These are phyloP conservation scores for Meles meles DNA, from an alignment of 2,113 vertebrate genomes.

Conservation along the genomic window DNA sequence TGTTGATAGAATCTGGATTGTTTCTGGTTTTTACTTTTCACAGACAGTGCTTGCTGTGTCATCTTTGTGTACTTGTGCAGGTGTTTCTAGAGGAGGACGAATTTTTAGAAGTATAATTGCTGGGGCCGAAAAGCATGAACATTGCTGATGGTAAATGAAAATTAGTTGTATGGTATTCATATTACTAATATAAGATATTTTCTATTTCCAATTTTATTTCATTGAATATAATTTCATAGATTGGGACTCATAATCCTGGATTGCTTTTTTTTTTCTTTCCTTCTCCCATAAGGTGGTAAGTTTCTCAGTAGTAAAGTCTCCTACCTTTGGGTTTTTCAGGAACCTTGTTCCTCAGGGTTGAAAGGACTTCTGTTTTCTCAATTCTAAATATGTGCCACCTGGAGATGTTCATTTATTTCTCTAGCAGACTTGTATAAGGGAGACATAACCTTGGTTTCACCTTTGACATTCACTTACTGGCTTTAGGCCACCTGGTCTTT, in stretches of 20 bases:
- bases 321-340: neutral
- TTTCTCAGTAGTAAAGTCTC: neutral
- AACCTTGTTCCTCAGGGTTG: neutral
- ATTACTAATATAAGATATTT: constrained; percentile 25
- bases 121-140: neutral
- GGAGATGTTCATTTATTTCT: neutral
- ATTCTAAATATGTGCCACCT: constrained; percentile 1
- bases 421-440: neutral
- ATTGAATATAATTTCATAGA: constrained; percentile 9
- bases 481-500: neutral
- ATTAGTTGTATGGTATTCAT: neutral
- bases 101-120: neutral
- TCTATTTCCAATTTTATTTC: constrained; percentile 19
- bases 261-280: neutral
- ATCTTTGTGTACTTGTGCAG: neutral
- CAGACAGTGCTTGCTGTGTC: neutral
- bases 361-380: constrained; percentile 11
- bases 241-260: neutral
- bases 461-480: neutral
- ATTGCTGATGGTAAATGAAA: constrained; percentile 10
- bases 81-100: neutral
- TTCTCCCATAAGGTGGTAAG: neutral
- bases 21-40: neutral
- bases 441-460: neutral
- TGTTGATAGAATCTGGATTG: neutral